phyloP scores from a whole-genome alignment of 35 echinoderm and acorn worm species.

The Apostichopus parvimensis region DNA sequence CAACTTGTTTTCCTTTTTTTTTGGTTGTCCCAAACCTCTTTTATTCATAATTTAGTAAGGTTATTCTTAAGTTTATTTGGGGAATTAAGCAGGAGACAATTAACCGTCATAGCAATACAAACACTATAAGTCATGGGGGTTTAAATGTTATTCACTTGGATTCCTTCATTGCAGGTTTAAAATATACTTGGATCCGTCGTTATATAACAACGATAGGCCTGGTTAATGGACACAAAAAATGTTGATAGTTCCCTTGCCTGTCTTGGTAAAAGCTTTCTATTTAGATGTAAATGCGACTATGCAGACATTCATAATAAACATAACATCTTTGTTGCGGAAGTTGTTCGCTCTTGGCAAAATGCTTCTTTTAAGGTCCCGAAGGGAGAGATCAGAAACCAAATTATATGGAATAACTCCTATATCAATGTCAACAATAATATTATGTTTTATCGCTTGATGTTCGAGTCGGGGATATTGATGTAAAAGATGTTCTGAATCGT shows the following conservation, averaged over 20 bases:
- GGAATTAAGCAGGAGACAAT: too few species aligned
- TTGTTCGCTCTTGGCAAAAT: not conserved
- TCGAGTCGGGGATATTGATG: not conserved
- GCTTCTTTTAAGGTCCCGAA: too few species aligned
- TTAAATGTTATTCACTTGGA: too few species aligned
- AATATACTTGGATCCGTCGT: not conserved
- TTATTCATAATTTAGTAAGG: too few species aligned
- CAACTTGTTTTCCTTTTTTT: too few species aligned
- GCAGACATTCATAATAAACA: not conserved
- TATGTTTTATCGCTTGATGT: slow-evolving; percentile 1
- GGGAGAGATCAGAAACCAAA: too few species aligned
- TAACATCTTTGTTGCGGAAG: not conserved
- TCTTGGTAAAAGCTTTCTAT: not conserved
- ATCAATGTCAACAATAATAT: not conserved
- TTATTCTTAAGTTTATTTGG: too few species aligned
- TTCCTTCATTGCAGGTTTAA: not conserved
- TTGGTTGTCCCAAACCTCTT: too few species aligned
- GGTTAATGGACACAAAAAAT: not conserved
- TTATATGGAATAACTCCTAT: too few species aligned
- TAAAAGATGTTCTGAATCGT: not conserved
- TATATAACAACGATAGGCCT: not conserved
- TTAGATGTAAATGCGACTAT: not conserved
- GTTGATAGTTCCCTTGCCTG: not conserved
- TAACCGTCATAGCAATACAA: too few species aligned
- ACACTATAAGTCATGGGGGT: too few species aligned